Evolutionary conservation across 2,888 invertebrate species (phyloP).

Genomic region (Drosophila kanekoi): DNA sequence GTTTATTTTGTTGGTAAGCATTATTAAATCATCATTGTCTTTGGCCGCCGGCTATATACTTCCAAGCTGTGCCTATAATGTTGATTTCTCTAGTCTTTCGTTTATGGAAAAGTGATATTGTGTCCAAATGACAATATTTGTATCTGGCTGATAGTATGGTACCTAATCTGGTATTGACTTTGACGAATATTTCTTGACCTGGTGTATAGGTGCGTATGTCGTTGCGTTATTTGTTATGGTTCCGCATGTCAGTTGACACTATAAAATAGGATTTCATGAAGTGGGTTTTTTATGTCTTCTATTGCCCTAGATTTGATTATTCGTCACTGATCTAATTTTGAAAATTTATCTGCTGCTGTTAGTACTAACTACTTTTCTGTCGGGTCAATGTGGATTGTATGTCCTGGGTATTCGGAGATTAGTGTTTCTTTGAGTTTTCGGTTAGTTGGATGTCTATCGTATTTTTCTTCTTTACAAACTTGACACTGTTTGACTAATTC

Average conservation of each 20-base stretch:
- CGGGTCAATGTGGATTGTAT: constrained; percentile 3
- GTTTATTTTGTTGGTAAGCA: background rate
- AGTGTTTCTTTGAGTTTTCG: constrained; percentile 6
- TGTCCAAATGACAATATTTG: background rate
- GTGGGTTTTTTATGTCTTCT: constrained; percentile 11
- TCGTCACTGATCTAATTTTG: background rate
- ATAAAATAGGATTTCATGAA: constrained; percentile 1
- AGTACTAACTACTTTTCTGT: background rate
- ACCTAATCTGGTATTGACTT: background rate
- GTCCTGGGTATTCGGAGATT: constrained; percentile 27
- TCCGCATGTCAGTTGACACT: too few species aligned
- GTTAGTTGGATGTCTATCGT: constrained; percentile 42
- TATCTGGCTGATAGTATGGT: background rate
- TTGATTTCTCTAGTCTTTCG: background rate
- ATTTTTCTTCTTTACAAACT: constrained; percentile 27
- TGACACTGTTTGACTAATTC: constrained; percentile 32
- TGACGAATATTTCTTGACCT: background rate
- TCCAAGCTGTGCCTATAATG: constrained; percentile 1
- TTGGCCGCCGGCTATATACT: background rate
- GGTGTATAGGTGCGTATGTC: background rate
- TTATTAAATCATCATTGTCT: background rate
- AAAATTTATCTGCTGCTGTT: background rate
- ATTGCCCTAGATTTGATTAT: constrained; percentile 8
- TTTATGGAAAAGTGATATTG: background rate
- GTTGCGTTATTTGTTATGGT: too few species aligned